Percentiles rank a stretch among this genome's conserved stretches.
Evolutionary conservation across 2,888 invertebrate genomes (phyloP).

Genomic region (Nymphalis urticae): DNA sequence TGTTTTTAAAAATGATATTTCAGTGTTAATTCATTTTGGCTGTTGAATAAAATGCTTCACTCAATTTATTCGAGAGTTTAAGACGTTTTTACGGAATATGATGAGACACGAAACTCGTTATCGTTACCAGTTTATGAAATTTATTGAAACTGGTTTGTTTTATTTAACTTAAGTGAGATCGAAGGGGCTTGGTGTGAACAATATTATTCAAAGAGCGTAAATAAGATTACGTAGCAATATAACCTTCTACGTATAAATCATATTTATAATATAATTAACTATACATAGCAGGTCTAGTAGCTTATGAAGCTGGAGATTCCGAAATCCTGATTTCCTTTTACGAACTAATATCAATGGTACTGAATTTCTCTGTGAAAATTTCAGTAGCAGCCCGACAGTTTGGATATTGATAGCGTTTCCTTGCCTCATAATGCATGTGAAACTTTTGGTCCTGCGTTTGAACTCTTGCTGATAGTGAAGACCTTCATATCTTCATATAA

Average conservation of each 20-base stretch:
- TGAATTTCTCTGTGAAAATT: too few relatives aligned
- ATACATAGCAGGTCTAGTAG: too few relatives aligned
- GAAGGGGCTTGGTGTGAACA: constrained; percentile 22
- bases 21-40: constrained; percentile 65
- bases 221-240: constrained; percentile 1
- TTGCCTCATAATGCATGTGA: too few relatives aligned
- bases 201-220: constrained; percentile 12
- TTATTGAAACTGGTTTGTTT: constrained; percentile 37
- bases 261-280: too few relatives aligned
- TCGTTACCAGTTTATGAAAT: constrained; percentile 34
- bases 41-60: constrained; percentile 49
- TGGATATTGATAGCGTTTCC: too few relatives aligned
- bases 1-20: constrained; percentile 70
- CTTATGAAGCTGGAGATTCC: too few relatives aligned
- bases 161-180: constrained; percentile 22
- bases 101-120: constrained; percentile 39
- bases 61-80: constrained; percentile 59
- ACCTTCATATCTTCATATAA: too few relatives aligned
- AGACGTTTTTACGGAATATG: constrained; percentile 47
- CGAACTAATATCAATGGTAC: too few relatives aligned
- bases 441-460: too few relatives aligned
- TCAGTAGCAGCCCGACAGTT: too few relatives aligned
- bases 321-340: too few relatives aligned
- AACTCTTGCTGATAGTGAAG: too few relatives aligned
- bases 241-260: not conserved